Base-by-base conservation (phyloP, 2,113 vertebrate species). In the Octodon degus region DNA sequence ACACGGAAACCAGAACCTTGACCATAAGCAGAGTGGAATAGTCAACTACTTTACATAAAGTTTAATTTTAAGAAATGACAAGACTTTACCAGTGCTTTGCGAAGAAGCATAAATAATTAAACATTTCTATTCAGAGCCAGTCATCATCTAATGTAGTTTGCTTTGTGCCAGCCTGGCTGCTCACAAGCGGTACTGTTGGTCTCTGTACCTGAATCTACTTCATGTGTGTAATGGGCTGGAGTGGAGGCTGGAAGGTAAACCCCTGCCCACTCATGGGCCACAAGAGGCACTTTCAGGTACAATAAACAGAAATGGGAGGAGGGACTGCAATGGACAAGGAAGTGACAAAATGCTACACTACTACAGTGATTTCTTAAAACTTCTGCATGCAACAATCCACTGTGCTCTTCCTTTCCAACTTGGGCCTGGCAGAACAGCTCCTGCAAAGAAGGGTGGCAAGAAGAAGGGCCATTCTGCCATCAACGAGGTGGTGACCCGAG, bases 41-140 rank as follows among this genome's bases (percentile, higher is more conserved):
- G 10, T 19, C 25, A 55, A 43, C 90, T 60, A 25, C 60, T 86
- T 90, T 67, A 94, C 53, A 96, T 63, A 63, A 76, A 93, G 19
- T 65, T 92, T 86, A 67, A 82, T 88, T 87, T 55, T 50, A 80
- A 95, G 92, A 95, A 95, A 81, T 47, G 40, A 80, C 80, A 84
- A 87, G 86, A 43, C 63, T 79, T 95, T 53, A 76, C 58, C 37
- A 86, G 6, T 67, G 43, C 67, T 96, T 77, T 94, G 74, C 20
- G 62, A 74, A 89, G 82, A 79, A 92, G 53, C 43, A 9, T 12
- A 63, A 17, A 17, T 32, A 37, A 74, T 47, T 43, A 62, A 72
- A 58, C 13, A 40, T 25, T 70, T 74, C 83, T 58, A 3, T 37
- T 50, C n/a, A 82, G 72, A 92, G 77, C 88, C 32, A 72, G 92